Evolutionary conservation across 2,113 vertebrate species (phyloP).

Genomic region (Alces alces): DNA sequence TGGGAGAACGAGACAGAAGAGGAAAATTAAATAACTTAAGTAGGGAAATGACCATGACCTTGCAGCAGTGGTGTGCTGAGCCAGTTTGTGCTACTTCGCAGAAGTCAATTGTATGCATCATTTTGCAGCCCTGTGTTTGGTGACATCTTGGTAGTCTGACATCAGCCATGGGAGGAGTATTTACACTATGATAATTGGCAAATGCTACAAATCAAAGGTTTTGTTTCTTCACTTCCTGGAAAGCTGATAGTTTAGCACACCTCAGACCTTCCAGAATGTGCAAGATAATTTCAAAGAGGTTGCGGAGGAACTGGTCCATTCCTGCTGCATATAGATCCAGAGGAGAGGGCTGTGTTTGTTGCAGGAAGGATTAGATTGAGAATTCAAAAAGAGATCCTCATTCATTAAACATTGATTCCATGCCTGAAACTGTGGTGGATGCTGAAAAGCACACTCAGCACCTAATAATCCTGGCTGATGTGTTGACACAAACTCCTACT

Average conservation of each 20-base stretch:
- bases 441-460: background rate
- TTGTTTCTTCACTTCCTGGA: background rate
- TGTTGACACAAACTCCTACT: background rate
- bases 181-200: background rate
- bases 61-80: background rate
- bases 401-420: background rate
- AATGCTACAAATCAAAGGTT: background rate
- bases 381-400: background rate
- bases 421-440: background rate
- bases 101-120: accelerated
- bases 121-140: background rate
- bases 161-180: background rate
- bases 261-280: background rate
- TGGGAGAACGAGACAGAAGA: background rate
- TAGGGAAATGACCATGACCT: background rate
- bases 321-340: background rate
- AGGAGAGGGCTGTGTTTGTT: background rate
- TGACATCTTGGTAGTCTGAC: background rate
- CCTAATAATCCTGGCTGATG: background rate
- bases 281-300: background rate
- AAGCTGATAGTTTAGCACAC: background rate
- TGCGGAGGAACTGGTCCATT: background rate
- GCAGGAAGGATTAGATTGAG: background rate
- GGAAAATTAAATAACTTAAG: background rate
- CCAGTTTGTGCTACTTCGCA: background rate